These are phyloP conservation scores for Gnathonemus echidnorhynchus DNA, from an alignment of 2,113 vertebrate genomes.

Conservation along the genomic window DNA sequence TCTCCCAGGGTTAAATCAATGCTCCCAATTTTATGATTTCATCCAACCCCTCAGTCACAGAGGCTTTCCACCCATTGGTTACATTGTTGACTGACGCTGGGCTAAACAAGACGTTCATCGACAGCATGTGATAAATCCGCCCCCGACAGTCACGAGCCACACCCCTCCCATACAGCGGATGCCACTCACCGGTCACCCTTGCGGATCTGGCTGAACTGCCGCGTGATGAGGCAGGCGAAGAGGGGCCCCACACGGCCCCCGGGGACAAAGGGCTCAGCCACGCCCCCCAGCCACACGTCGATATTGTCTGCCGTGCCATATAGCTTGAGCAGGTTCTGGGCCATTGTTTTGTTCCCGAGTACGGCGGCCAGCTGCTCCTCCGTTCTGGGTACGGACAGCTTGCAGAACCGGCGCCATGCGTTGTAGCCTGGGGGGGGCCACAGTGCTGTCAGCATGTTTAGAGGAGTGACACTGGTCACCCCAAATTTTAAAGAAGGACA, in stretches of 20 bases:
- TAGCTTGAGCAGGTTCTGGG: constrained; percentile 37
- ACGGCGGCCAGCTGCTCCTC: constrained; percentile 25
- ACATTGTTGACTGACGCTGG: not conserved
- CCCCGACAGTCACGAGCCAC: not conserved
- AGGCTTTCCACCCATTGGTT: not conserved
- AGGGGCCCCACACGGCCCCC: constrained; percentile 63
- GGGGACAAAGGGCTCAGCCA: constrained; percentile 48
- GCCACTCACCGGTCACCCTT: constrained; percentile 45
- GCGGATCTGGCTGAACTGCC: constrained; percentile 47
- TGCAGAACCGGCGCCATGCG: constrained; percentile 53
- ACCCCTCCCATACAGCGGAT: not conserved
- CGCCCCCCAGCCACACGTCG: constrained; percentile 56
- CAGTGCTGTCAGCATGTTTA: not conserved
- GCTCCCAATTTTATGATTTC: not conserved
- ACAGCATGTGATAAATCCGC: not conserved
- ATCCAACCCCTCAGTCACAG: not conserved
- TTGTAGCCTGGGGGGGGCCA: constrained; percentile 47
- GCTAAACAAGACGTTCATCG: not conserved
- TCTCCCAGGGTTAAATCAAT: not conserved
- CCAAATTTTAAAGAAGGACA: not conserved
- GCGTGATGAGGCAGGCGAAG: constrained; percentile 18
- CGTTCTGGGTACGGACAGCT: constrained; percentile 43
- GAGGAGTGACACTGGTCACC: not conserved
- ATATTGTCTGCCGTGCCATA: constrained; percentile 57
- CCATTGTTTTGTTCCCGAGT: constrained; percentile 47